phyloP scores from a whole-genome alignment of 2,797 vertebrate species.

The Artibeus lituratus region DNA sequence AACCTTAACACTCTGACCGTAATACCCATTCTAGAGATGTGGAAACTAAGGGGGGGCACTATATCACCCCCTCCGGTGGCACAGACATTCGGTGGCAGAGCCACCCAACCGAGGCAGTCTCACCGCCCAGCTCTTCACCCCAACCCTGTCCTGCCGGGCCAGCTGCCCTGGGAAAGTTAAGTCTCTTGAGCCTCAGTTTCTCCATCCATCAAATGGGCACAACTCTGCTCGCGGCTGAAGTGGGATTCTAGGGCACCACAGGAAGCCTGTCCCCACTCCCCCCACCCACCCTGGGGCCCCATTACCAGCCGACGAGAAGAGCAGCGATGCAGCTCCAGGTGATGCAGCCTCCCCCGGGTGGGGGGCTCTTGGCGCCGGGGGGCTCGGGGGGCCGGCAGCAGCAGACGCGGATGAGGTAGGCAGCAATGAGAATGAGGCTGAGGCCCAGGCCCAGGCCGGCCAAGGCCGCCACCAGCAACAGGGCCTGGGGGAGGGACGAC shows the following conservation, averaged over 20 bases:
- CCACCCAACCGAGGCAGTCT: neutral
- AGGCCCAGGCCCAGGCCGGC: conserved; percentile 80
- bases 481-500: conserved; percentile 64
- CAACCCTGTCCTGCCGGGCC: neutral
- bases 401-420: conserved; percentile 81
- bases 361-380: conserved; percentile 81
- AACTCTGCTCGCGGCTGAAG: neutral
- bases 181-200: neutral
- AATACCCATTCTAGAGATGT: neutral
- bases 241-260: neutral
- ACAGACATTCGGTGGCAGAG: neutral
- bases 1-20: too few species aligned
- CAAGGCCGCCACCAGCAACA: conserved; percentile 79
- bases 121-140: neutral
- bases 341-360: conserved; percentile 89
- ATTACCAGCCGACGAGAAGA: conserved; percentile 93
- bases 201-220: neutral
- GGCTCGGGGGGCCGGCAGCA: conserved; percentile 75
- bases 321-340: conserved; percentile 93
- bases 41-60: neutral
- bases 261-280: neutral
- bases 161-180: neutral
- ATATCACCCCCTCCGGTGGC: neutral
- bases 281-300: conserved; percentile 63
- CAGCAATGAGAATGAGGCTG: conserved; percentile 79